Base-by-base conservation (phyloP, 2,797 vertebrate genomes). In the Scomberomorus guttatus region DNA sequence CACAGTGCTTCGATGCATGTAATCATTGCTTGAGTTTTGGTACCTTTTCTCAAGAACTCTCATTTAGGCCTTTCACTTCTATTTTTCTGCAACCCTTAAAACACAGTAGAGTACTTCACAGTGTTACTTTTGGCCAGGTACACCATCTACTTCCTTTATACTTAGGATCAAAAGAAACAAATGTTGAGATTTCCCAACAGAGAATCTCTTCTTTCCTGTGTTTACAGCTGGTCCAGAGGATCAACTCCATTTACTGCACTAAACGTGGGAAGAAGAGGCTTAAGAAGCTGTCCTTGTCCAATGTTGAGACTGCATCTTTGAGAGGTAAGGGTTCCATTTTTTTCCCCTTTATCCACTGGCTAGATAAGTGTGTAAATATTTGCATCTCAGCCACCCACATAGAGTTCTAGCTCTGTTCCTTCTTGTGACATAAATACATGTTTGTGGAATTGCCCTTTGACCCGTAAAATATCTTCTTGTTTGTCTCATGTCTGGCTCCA, bases 211-310 rank as follows among this genome's bases (percentile, higher is more conserved):
- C 79, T 75, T 57, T 57, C 37, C 42, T 83, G 86, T 85, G 87
- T 89, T 91, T 90, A 64, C 93, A 99, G 98, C 95, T 99, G 91
- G 98, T 99, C 80, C 98, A 98, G 94, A 97, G 98, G 95, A 99
- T 99, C 91, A 99, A 99, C 94, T 97, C 97, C 79, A 99, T 99
- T 92, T 99, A 98, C 95, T 99, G 95, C 93, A 96, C 97, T 92
- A 99, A 99, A 95, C 95, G 98, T 93, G 98, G 98, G 78, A 99
- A 99, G 95, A 99, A 99, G 90, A 95, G 98, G 74, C 94, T 99
- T 83, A 99, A 99, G 93, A 99, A 99, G 85, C 95, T 98, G 76
- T 97, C 97, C 13, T 94, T 98, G 95, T 97, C 97, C 83, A 99
- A 96, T 89, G 93, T 99, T 85, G 98, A 99, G 93, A 97, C 97